Evolutionary conservation across 2,888 invertebrate genomes (phyloP), one percentile per base, ranked within the genome.

Genomic region (Chaetogeoica ovagalla): DNA sequence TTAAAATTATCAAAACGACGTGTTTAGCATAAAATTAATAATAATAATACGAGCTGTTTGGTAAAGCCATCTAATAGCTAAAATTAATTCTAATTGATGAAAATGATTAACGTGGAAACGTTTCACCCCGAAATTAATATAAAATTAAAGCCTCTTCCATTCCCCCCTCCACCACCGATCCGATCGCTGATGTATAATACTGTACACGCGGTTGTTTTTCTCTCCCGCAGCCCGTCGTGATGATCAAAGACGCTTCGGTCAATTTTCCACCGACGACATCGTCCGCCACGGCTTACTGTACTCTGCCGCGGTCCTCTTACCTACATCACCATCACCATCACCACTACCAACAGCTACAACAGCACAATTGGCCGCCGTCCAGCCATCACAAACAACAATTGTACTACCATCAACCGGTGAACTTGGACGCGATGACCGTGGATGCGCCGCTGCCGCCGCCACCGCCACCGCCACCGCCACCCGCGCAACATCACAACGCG

Each of bases 281-380:
- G 37, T 74, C 74, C 6, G 63, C 74, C 13, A 17, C 74, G 75
- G 75, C 75, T 15, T 76, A 76, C 23, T 76, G 75, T 21, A 76
- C 75, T 19, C 75, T 76, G 2, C 75, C 75, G 13, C 66, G 75
- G n/a, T 3, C 57, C 15, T 59, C 75, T 9, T 76, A 43, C 6
- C 43, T 43, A 4, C 75, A 76, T 0, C 66, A 76, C 15, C 75
- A 75, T 13, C 74, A 17, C 2, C 72, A 60, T 0, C 74, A 74
- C 0, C 73, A 72, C 7, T 23, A 48, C 11, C 59, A 59, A 5
- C 72, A 72, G 23, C 23, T 23, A 19, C 72, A 72, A 17, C 72
- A 60, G 13, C 72, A 62, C 30, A 1, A 30, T 30, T 30, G 30
- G 30, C 30, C 30, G 30, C 30, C 30, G 30, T 30, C 30, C 30